Percentiles rank a stretch among this genome's conserved stretches.
Conservation (phyloP, 2,113 vertebrate species). For the Heloderma charlesbogerti region DNA sequence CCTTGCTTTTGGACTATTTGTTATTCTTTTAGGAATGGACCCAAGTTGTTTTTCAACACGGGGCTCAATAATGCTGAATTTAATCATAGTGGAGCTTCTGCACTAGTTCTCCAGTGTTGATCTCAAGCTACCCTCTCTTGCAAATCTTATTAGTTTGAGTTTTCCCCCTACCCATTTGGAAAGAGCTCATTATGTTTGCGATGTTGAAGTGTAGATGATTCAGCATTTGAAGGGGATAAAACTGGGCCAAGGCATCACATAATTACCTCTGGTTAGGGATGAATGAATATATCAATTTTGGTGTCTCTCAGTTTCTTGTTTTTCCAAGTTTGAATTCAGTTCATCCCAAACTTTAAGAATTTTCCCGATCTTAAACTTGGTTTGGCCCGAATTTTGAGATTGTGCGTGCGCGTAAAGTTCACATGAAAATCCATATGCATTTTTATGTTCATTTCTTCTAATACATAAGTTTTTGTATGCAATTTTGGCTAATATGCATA, state of each 20-base stretch:
- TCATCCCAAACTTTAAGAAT: no score
- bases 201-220: not conserved
- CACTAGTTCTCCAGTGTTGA: not conserved
- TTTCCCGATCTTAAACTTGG: no score
- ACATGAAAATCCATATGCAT: no score
- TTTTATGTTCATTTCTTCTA: no score
- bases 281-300: not conserved
- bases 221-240: not conserved
- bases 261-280: no score
- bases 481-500: no score
- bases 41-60: not conserved
- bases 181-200: not conserved
- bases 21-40: not conserved
- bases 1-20: not conserved
- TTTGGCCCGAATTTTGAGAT: no score
- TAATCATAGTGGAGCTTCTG: not conserved
- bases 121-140: not conserved
- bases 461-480: no score
- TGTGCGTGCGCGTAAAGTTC: no score
- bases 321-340: no score
- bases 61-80: not conserved
- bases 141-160: not conserved
- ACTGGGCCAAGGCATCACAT: not conserved
- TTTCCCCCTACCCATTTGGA: not conserved
- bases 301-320: no score